Evolutionary conservation across 2,113 vertebrate species (phyloP), one percentile per base, ranked within the genome.

Genomic region (Echinops telfairi): DNA sequence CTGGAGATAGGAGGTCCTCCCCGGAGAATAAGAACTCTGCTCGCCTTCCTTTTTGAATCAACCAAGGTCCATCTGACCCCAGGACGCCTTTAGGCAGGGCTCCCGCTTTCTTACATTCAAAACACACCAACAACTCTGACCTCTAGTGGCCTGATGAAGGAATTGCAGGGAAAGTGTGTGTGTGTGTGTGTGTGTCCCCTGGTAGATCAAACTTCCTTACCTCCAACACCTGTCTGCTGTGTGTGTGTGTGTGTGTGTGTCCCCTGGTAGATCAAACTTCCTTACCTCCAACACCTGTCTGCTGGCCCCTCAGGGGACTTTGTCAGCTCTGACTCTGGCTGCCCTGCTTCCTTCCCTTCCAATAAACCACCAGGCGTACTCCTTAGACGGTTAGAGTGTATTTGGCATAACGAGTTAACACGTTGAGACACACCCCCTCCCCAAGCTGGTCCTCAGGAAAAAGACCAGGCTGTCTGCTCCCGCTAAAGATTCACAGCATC

Each of bases 21-120:
- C 29, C 71, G 0, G 0, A 3, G 8, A 31, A 17, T n/a, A 0
- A 16, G 36, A 33, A 2, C 40, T 27, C 38, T 3, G 0, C 29
- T 1, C 0, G 29, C 64, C 75, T 23, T 27, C 15, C 66, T 57
- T 23, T 70, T 62, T 77, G 83, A 94, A 95, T 89, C 89, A 93
- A 93, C 40, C 58, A 31, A 53, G 53, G 53, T 70, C n/a, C 8
- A 0, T 16, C 94, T 23, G 47, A 64, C 80, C 77, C 43, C 23
- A 17, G 60, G 7, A 33, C 60, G 77, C 19, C 81, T 4, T 17
- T 5, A 10, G 43, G 43, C 5, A 8, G 40, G 73, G 22, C 68
- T 60, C 57, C 19, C 43, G n/a, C 40, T 31, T 47, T n/a, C 93
- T 78, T 29, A 0, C 15, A 14, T 10, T 53, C 47, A 14, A 53